phyloP scores from a whole-genome alignment of 1,140 invertebrate species.

The Ylistrum balloti region DNA sequence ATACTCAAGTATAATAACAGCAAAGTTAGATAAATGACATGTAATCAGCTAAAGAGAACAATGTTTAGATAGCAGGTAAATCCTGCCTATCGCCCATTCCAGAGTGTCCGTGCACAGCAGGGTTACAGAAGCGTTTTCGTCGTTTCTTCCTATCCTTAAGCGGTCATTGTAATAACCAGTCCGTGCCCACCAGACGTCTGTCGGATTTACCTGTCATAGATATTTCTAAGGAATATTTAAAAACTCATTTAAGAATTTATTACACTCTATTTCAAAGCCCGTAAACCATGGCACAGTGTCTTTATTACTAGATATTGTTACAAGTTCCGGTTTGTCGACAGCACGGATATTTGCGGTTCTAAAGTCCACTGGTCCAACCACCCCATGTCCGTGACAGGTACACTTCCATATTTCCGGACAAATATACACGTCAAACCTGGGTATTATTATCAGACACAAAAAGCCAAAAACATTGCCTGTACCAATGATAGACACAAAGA shows the following conservation, averaged over 20 bases:
- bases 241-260: slow-evolving; percentile 14
- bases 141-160: background rate
- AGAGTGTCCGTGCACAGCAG: background rate
- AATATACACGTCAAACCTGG: background rate
- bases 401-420: background rate
- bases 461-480: background rate
- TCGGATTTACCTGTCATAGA: background rate
- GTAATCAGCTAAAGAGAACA: background rate
- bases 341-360: background rate
- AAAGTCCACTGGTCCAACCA: background rate
- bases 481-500: too few relatives aligned
- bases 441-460: background rate
- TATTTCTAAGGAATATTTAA: background rate
- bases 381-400: background rate
- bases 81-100: background rate
- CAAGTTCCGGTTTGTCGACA: background rate
- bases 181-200: background rate
- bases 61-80: slow-evolving; percentile 39
- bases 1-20: slow-evolving; percentile 9
- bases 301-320: background rate
- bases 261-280: background rate
- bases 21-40: background rate
- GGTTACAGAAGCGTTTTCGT: background rate
- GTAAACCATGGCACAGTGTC: background rate
- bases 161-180: background rate